Evolutionary conservation across 2,888 invertebrate genomes (phyloP).

Genomic region (Sthenelais limicola): DNA sequence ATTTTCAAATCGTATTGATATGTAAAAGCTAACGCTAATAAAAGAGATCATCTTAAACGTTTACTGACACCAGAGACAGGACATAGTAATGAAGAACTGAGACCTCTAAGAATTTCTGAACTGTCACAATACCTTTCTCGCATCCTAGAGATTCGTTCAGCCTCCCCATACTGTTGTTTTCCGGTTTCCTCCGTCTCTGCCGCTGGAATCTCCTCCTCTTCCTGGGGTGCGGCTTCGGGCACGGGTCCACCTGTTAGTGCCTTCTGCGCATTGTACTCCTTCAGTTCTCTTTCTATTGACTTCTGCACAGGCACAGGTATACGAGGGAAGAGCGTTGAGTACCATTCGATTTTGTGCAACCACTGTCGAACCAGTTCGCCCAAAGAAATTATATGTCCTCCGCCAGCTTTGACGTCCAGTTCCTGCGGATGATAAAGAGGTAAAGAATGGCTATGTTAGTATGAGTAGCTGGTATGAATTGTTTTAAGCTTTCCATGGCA

Average conservation of each 20-base stretch:
- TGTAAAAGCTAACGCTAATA: too few species aligned
- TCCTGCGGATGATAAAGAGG: slow-evolving; percentile 76
- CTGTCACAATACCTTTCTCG: neutral
- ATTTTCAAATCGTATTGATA: too few species aligned
- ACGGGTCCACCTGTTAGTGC: neutral
- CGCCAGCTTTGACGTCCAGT: slow-evolving; percentile 97
- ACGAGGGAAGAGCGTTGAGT: slow-evolving; percentile 96
- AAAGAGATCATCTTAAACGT: too few species aligned
- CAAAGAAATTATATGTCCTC: slow-evolving; percentile 92
- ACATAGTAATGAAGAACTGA: too few species aligned
- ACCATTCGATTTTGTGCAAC: slow-evolving; percentile 98
- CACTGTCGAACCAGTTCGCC: slow-evolving; percentile 94
- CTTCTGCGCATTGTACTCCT: slow-evolving; percentile 7
- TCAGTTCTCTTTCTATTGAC: slow-evolving; percentile 21
- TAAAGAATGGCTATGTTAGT: neutral
- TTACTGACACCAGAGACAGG: too few species aligned
- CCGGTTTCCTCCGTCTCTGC: slow-evolving; percentile 2
- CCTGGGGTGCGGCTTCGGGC: neutral
- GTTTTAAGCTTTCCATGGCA: too few species aligned
- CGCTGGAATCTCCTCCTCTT: neutral
- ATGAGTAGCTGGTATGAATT: neutral
- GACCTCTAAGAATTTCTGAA: too few species aligned
- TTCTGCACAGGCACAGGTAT: slow-evolving; percentile 97
- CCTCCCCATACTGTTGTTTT: slow-evolving; percentile 18
- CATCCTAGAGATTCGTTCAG: slow-evolving; percentile 20